phyloP scores from a whole-genome alignment of 2,113 vertebrate genomes.

The Pluvialis apricaria region DNA sequence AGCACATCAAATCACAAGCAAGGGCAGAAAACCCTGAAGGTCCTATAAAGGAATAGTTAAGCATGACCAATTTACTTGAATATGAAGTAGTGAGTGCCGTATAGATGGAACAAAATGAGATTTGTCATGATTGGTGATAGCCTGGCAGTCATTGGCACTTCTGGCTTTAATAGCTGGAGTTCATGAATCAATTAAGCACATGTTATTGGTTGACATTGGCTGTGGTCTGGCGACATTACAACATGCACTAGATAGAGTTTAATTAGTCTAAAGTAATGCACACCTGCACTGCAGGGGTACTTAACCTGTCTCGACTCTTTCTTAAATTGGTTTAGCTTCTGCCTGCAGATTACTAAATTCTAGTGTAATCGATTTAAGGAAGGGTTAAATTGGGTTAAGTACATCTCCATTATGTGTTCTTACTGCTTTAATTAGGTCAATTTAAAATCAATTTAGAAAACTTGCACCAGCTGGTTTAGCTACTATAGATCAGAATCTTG shows the following conservation, averaged over 20 bases:
- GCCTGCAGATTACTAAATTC: background rate
- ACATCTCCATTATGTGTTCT: background rate
- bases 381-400: background rate
- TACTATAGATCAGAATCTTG: background rate
- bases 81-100: background rate
- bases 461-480: background rate
- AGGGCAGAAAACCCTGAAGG: background rate
- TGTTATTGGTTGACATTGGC: background rate
- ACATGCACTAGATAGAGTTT: background rate
- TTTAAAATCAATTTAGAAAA: conserved; percentile 17
- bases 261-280: background rate
- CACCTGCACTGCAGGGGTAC: background rate
- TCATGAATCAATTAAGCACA: background rate
- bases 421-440: background rate
- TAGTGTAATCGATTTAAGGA: background rate
- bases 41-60: background rate
- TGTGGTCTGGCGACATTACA: background rate
- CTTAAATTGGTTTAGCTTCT: background rate
- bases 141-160: background rate
- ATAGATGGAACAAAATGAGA: background rate
- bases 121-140: background rate
- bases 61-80: background rate
- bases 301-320: background rate
- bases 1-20: background rate
- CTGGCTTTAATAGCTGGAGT: background rate